Conservation (phyloP, 2,113 vertebrate genomes). For the Eulacestoma nigropectus region DNA sequence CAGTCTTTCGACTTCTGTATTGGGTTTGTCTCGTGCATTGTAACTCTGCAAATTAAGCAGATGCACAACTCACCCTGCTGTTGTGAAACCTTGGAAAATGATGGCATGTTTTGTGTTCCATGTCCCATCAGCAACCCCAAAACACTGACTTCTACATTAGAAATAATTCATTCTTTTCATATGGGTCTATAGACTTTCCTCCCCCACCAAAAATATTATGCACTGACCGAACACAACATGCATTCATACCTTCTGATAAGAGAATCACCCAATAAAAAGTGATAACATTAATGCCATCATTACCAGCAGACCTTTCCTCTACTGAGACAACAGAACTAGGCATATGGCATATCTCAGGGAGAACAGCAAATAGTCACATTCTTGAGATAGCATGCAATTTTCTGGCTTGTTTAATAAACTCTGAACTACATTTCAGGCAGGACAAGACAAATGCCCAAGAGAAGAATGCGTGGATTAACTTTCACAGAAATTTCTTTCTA, state of each 20-base stretch:
- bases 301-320: background rate
- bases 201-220: background rate
- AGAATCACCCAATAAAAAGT: background rate
- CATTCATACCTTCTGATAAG: background rate
- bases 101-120: background rate
- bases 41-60: background rate
- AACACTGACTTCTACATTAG: background rate
- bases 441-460: background rate
- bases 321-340: background rate
- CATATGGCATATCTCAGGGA: conserved; percentile 19
- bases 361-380: conserved; percentile 34
- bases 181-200: background rate
- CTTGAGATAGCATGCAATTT: conserved; percentile 20
- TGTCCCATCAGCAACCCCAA: background rate
- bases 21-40: background rate
- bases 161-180: background rate
- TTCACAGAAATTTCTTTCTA: background rate
- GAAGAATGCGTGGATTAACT: background rate
- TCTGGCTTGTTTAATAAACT: conserved; percentile 46
- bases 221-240: background rate
- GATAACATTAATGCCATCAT: background rate
- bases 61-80: background rate
- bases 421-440: background rate
- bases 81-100: background rate
- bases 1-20: background rate